Evolutionary conservation across 2,113 vertebrate genomes (phyloP), one percentile per base, ranked within the genome.

Genomic region (Mungos mungo): DNA sequence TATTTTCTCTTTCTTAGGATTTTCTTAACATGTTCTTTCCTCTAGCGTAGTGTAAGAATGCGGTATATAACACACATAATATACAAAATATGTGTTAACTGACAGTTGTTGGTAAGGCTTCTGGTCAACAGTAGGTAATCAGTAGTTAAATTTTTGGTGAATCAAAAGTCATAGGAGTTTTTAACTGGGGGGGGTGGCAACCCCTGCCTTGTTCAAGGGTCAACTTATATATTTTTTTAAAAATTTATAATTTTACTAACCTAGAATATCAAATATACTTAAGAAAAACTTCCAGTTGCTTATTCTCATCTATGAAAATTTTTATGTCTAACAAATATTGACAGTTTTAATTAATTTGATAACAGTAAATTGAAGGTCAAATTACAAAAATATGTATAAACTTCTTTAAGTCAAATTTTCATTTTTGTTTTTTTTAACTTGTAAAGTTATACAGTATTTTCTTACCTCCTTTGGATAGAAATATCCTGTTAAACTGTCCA

Each of bases 401-500:
- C 2, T 19, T 80, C 52, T 88, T 88, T 68, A 33, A 82, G 76
- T 35, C 50, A 31, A 60, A 65, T 50, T 91, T 69, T 57, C 15
- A 65, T 71, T 90, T 95, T 88, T 84, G 74, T 60, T 1, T 80
- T 80, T 91, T 88, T 60, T 35, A 94, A 76, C 31, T 85, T 90
- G 3, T 2, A 50, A 80, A 66, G 66, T 38, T 83, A 83, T 45
- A 93, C 0, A 83, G 57, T 35, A 29, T 47, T 82, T 63, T 82
- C 16, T 95, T 88, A 57, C 68, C 10, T 92, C 15, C 29, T 85
- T 52, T 87, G 21, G 31, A 77, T 79, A 76, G 95, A 85, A 80
- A 54, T 63, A 45, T 15, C 63, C 41, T 71, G 21, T 88, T 71
- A 68, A 87, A 76, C 27, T 95, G 84, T 83, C 35, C 38, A 84